Evolutionary conservation across 1,140 invertebrate genomes (phyloP).

Genomic region (Littorina saxatilis): DNA sequence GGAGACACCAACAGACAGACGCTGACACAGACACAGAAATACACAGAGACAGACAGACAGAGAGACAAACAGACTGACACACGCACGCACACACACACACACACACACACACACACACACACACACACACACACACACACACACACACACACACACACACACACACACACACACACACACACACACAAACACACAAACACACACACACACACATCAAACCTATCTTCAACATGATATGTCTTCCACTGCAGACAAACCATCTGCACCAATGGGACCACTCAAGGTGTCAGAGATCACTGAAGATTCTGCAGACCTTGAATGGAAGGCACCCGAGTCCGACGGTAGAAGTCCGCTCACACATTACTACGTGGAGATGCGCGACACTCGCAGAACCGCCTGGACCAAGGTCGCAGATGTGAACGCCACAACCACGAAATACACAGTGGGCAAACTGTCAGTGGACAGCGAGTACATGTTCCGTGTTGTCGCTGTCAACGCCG

Average conservation of each 20-base stretch:
- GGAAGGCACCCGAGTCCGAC: constrained; percentile 95
- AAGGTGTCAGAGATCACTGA: constrained; percentile 94
- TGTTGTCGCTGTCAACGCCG: constrained; percentile 91
- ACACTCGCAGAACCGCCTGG: constrained; percentile 83
- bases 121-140: too few relatives aligned
- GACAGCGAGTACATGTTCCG: constrained; percentile 95
- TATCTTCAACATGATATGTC: too few relatives aligned
- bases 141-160: too few relatives aligned
- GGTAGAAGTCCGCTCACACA: constrained; percentile 94
- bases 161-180: too few relatives aligned
- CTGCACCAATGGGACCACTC: constrained; percentile 93
- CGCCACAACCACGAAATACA: constrained; percentile 78
- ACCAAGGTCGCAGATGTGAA: constrained; percentile 85
- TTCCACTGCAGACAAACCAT: constrained; percentile 83
- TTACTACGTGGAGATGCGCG: constrained; percentile 96
- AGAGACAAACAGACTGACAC: too few relatives aligned
- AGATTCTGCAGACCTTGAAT: constrained; percentile 93
- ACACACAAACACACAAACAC: too few relatives aligned
- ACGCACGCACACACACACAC: too few relatives aligned
- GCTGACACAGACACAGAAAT: too few relatives aligned
- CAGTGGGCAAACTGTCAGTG: constrained; percentile 82
- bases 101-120: too few relatives aligned
- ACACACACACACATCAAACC: too few relatives aligned
- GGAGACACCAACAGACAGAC: too few relatives aligned
- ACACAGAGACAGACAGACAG: too few relatives aligned